Evolutionary conservation across 2,888 invertebrate species (phyloP), one percentile per base, ranked within the genome.

Genomic region (Psylliodes chrysocephalus): DNA sequence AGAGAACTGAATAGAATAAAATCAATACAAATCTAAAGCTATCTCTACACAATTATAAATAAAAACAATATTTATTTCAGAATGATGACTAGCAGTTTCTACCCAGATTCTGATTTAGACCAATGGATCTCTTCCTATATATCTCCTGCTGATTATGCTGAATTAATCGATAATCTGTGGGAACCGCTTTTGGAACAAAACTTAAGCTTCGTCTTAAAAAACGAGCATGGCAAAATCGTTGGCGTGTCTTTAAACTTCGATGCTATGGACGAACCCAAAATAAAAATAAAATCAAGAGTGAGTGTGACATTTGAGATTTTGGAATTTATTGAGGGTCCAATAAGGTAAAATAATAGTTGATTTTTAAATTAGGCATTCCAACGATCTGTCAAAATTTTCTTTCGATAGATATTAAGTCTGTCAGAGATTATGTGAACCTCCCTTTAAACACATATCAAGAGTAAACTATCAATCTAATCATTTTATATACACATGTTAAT

Each of bases 71-170:
- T 56, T 8, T 15, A 38, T 67, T 82, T 81, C 25, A 94, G 94
- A 62, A 93, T 94, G 83, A 90, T 95, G 65, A 90, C 92, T 0
- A 88, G 90, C 3, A 94, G 94, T 77, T 95, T 95, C 82, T 92
- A 91, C 80, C 88, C 88, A 75, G 95, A 94, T 82, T 94, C 94
- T 0, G 94, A 95, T 77, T 78, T 95, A 72, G 95, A 95, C 76
- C 88, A 89, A 77, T 93, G 91, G 87, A 79, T 94, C 12, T 88
- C 89, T 67, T 89, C 91, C 1, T 88, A 90, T 63, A 89, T 93
- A 14, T 82, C 85, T 6, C 84, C 87, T 4, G 81, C 84, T 0
- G 93, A 94, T 79, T 94, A 94, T 79, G 85, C 84, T 12, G 87
- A 88, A 28, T 83, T 93, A 46, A 83, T 94, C 67, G 84, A 87